A percentile compares a stretch with the other conserved stretches of the same genome.
These are phyloP conservation scores for Dasypolia templi DNA, from an alignment of 2,888 invertebrate species.

Conservation along the genomic window DNA sequence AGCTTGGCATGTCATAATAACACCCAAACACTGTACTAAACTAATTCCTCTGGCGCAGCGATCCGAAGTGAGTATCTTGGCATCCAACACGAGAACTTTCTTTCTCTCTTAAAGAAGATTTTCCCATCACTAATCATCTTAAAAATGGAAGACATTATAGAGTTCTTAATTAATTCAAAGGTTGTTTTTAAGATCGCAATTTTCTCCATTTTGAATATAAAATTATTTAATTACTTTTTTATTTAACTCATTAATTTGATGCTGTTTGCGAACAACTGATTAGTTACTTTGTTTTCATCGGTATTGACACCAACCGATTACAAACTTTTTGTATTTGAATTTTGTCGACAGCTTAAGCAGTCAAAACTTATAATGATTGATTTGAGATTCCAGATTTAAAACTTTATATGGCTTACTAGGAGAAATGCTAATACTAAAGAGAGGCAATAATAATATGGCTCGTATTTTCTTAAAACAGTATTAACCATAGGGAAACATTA, in stretches of 20 bases:
- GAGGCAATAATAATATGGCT: not conserved
- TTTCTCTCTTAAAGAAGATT: constrained; percentile 16
- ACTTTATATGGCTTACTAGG: not conserved
- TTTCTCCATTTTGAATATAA: constrained; percentile 25
- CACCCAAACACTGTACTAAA: not conserved
- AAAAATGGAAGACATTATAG: constrained; percentile 26
- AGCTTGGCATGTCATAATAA: not conserved
- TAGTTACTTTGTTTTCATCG: not conserved
- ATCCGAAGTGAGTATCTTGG: constrained; percentile 4
- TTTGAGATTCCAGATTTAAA: not conserved
- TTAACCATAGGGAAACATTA: constrained; percentile 11
- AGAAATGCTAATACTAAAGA: not conserved
- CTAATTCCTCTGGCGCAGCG: not conserved
- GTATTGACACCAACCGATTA: no score
- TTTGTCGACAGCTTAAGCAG: not conserved
- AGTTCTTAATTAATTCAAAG: constrained; percentile 49
- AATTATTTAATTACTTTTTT: constrained; percentile 15
- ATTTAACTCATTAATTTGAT: constrained; percentile 18
- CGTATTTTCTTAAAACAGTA: not conserved
- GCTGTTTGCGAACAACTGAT: not conserved
- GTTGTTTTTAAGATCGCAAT: constrained; percentile 29
- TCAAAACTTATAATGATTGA: not conserved
- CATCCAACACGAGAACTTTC: constrained; percentile 12
- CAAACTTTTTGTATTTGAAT: not conserved
- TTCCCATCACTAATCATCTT: constrained; percentile 35